A percentile compares a stretch with the other conserved stretches of the same genome.
These are phyloP conservation scores for Myotis yumanensis DNA, from an alignment of 2,113 vertebrate species.

Conservation along the genomic window DNA sequence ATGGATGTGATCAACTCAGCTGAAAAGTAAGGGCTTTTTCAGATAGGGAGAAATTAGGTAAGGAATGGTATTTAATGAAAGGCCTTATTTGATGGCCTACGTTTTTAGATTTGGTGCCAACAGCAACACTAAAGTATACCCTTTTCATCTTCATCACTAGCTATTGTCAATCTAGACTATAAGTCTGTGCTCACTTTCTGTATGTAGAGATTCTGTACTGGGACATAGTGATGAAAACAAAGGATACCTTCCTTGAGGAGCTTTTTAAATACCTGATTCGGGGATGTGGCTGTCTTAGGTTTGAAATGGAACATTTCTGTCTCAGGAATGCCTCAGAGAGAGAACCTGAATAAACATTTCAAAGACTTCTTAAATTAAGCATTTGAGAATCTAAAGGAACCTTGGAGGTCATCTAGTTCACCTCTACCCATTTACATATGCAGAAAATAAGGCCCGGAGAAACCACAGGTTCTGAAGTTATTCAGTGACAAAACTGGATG, in stretches of 20 bases:
- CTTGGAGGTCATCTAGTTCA: constrained; percentile 3
- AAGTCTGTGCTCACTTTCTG: not conserved
- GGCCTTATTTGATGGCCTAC: constrained; percentile 13
- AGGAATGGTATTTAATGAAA: constrained; percentile 42
- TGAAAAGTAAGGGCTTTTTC: constrained; percentile 62
- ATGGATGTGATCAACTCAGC: constrained; percentile 55
- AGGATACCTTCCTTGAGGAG: not conserved
- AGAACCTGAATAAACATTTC: constrained; percentile 44
- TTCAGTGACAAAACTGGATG: constrained; percentile 42
- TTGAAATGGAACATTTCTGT: constrained; percentile 24
- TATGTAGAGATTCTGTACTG: constrained; percentile 12
- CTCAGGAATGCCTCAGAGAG: not conserved
- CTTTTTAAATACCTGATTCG: constrained; percentile 9
- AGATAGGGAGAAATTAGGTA: constrained; percentile 63
- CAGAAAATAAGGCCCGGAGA: constrained; percentile 7
- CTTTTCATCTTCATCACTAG: constrained; percentile 15
- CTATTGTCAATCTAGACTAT: not conserved
- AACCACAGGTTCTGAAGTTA: not conserved
- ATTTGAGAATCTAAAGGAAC: constrained; percentile 12
- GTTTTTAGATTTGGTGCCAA: constrained; percentile 42
- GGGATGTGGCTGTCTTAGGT: not conserved
- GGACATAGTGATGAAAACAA: constrained; percentile 18
- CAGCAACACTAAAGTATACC: not conserved
- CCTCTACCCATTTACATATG: constrained; percentile 34
- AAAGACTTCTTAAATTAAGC: not conserved